Evolutionary conservation across 1,140 invertebrate species (phyloP).

Genomic region (Muscidifurax raptorellus): DNA sequence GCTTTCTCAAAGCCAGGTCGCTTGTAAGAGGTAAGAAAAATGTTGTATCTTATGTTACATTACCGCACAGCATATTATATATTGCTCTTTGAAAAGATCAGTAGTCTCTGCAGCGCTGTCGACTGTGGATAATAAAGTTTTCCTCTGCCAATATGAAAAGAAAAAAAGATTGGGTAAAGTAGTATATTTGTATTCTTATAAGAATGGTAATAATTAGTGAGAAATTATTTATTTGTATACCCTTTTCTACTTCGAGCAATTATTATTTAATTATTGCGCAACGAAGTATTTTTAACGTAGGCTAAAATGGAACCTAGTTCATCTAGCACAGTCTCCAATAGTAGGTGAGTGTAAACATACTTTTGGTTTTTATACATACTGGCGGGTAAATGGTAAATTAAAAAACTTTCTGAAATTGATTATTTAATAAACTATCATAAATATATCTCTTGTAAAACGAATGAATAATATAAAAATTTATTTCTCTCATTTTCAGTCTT

Average conservation of each 20-base stretch:
- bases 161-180: neutral
- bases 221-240: neutral
- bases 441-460: no score
- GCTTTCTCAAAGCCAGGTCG: neutral
- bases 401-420: neutral
- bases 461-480: no score
- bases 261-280: conserved; percentile 16
- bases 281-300: neutral
- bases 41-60: neutral
- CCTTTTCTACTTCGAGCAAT: neutral
- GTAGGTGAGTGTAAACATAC: conserved; percentile 14
- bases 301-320: conserved; percentile 7
- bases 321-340: neutral
- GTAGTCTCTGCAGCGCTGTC: neutral
- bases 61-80: neutral
- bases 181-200: neutral
- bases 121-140: conserved; percentile 2
- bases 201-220: neutral
- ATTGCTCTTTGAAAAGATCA: neutral
- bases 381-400: neutral
- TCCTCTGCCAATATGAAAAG: neutral
- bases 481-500: no score
- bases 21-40: neutral
- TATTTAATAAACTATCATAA: neutral
- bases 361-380: neutral